Conservation (phyloP, 2,113 vertebrate genomes). For the Scartelaos histophorus region DNA sequence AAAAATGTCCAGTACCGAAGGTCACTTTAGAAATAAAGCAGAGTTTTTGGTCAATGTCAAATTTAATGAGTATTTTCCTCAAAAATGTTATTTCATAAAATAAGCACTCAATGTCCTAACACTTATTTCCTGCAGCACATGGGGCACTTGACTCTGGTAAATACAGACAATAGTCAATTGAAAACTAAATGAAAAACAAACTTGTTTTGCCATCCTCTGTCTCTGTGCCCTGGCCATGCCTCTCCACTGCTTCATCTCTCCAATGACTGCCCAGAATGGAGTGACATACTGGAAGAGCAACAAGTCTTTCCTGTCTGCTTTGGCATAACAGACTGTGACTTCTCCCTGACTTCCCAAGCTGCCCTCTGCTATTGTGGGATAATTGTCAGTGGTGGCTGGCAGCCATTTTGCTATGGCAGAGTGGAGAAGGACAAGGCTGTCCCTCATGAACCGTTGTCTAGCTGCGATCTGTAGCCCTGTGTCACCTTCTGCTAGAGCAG, state of each 20-base stretch:
- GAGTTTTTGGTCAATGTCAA: conserved; percentile 42
- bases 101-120: conserved; percentile 42
- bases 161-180: conserved; percentile 60
- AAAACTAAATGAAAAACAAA: conserved; percentile 66
- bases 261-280: conserved; percentile 25
- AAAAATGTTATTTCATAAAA: conserved; percentile 51
- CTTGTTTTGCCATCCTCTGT: conserved; percentile 49
- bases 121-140: conserved; percentile 46
- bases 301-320: conserved; percentile 64
- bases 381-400: conserved; percentile 66
- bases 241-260: conserved; percentile 2
- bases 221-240: conserved; percentile 14
- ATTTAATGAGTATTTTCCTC: conserved; percentile 48
- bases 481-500: conserved; percentile 52
- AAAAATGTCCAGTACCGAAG: not conserved
- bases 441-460: conserved; percentile 60
- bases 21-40: not conserved
- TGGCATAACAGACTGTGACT: conserved; percentile 74
- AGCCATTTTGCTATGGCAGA: conserved; percentile 70
- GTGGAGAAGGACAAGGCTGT: conserved; percentile 73
- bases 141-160: conserved; percentile 66
- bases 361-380: conserved; percentile 60
- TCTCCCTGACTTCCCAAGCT: conserved; percentile 76
- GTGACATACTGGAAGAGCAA: conserved; percentile 61
- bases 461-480: conserved; percentile 42